Percentiles rank a stretch among this genome's conserved stretches.
These are phyloP conservation scores for Rhagoletis pomonella DNA, from an alignment of 1,140 invertebrate genomes.

Conservation along the genomic window DNA sequence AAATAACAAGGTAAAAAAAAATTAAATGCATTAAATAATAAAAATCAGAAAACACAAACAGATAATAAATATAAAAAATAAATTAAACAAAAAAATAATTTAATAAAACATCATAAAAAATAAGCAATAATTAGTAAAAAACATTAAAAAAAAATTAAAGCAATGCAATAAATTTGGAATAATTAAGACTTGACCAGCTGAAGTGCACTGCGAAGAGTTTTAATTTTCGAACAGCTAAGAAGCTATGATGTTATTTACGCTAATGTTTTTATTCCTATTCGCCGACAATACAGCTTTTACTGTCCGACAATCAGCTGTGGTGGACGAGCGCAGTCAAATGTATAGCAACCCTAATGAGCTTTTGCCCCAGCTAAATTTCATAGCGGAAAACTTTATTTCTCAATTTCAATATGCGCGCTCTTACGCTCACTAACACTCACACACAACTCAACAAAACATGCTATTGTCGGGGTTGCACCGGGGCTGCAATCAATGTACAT, in stretches of 20 bases:
- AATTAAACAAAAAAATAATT: neutral
- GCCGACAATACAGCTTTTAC: too few species aligned
- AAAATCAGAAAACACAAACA: neutral
- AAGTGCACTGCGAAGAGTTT: too few species aligned
- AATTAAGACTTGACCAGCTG: neutral
- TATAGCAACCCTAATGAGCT: neutral
- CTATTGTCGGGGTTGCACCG: conserved; percentile 24
- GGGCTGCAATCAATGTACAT: neutral
- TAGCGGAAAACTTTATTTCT: neutral
- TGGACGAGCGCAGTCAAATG: neutral
- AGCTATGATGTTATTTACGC: too few species aligned
- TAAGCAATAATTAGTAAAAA: neutral
- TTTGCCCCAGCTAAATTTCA: neutral
- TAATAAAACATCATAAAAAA: neutral
- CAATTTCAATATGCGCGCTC: neutral
- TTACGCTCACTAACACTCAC: neutral
- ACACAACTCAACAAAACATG: neutral
- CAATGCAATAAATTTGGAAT: neutral
- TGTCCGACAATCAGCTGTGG: neutral
- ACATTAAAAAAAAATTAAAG: neutral
- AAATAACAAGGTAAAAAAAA: too few species aligned
- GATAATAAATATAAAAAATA: neutral
- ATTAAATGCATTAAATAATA: neutral
- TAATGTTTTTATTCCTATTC: neutral
- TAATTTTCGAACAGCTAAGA: too few species aligned